Evolutionary conservation across 1,140 invertebrate species (phyloP).

Genomic region (Patella vulgata): DNA sequence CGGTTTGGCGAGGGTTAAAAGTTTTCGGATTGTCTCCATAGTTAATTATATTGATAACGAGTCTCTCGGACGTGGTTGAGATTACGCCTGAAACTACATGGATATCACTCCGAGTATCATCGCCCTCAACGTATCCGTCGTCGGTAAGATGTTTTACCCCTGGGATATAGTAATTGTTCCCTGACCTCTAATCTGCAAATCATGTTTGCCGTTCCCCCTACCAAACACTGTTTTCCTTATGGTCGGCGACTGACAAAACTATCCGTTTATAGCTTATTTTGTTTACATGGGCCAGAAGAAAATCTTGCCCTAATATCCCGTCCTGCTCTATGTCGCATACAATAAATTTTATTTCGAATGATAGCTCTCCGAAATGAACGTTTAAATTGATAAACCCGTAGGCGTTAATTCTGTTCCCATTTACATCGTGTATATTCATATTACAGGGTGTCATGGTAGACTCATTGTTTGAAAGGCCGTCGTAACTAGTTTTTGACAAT

Average conservation of each 20-base stretch:
- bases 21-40: no score
- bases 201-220: conserved; percentile 17
- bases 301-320: conserved; percentile 20
- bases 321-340: conserved; percentile 12
- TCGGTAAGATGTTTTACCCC: conserved; percentile 4
- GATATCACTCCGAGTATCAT: no score
- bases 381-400: background rate
- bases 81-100: no score
- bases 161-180: conserved; percentile 13
- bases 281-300: conserved; percentile 15
- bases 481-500: no score
- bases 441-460: background rate
- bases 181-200: conserved; percentile 21
- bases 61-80: no score
- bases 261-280: conserved; percentile 22
- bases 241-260: background rate
- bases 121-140: no score
- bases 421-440: background rate
- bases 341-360: background rate
- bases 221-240: background rate
- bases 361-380: background rate
- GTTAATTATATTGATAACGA: no score
- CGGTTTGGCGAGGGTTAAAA: background rate
- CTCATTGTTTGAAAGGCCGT: background rate
- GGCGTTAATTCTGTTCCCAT: background rate